Base-by-base conservation (phyloP, 1,140 invertebrate genomes). In the Drosophila malerkotliana region DNA sequence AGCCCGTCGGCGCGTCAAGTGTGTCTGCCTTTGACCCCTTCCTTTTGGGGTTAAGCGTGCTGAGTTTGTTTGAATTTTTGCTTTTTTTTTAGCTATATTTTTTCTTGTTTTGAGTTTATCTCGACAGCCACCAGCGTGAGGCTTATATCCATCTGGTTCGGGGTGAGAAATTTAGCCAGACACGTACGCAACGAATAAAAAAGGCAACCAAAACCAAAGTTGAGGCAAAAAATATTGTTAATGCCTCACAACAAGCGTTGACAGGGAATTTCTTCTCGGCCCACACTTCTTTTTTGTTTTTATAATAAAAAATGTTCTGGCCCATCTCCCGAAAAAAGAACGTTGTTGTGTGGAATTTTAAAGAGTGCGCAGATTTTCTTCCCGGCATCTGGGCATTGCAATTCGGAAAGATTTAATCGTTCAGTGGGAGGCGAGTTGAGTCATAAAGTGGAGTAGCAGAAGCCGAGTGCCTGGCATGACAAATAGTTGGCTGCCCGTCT, bases 291-390 rank as follows among this genome's bases (percentile, higher is more conserved):
- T 73, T 45, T 48, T 39, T 57, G 64, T 66, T 64, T 64, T 28
- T 28, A 28, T 28, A 6, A 28, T 28, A 6, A 44, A 6, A 44
- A 48, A 63, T 84, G 62, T 79, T 41, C 32, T 59, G 52, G 32
- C 6, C 39, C 37, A 47, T 47, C 51, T 47, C 39, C 30, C 41
- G n/a, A 37, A 37, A 21, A 15, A 10, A 15, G n/a, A 21, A 41
- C 32, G 41, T 52, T 61, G 30, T 52, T 76, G 41, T 81, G 59
- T 18, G 68, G 81, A 81, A 82, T 85, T 82, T 85, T 85, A 78
- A 85, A 78, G 67, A 78, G 82, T 52, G 24, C 24, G 24, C 51
- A 49, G 47, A 59, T 81, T 72, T 73, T 81, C 52, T 56, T 56
- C 24, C 18, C 26, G 30, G 24, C 47, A 4, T 52, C 32, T 63